phyloP scores from a whole-genome alignment of 2,113 vertebrate genomes.

The Vimba vimba region DNA sequence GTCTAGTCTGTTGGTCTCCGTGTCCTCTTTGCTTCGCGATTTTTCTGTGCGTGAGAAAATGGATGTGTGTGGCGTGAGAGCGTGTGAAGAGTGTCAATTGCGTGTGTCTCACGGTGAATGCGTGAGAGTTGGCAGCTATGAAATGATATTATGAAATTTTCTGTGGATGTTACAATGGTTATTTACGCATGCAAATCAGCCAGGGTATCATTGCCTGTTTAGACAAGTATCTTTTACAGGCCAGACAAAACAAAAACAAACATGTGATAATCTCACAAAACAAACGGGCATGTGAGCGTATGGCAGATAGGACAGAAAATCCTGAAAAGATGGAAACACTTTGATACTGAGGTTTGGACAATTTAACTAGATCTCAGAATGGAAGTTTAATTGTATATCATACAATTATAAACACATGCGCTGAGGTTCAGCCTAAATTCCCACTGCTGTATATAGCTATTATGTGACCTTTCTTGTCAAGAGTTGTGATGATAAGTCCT shows the following conservation, averaged over 20 bases:
- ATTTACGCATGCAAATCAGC: background rate
- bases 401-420: constrained; percentile 29
- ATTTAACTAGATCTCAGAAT: constrained; percentile 27
- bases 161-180: background rate
- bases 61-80: too few relatives aligned
- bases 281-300: background rate
- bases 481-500: background rate
- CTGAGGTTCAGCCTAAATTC: background rate
- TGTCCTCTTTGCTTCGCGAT: too few relatives aligned
- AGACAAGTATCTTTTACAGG: background rate
- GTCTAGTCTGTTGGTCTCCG: too few relatives aligned
- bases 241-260: background rate
- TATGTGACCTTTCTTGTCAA: background rate
- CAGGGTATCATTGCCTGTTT: background rate
- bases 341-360: background rate
- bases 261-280: background rate
- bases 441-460: background rate
- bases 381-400: constrained; percentile 28
- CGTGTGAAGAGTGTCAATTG: too few relatives aligned
- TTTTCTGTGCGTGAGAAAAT: too few relatives aligned
- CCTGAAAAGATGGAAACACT: constrained; percentile 21
- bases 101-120: too few relatives aligned
- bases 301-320: background rate
- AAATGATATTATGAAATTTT: too few relatives aligned
- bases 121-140: too few relatives aligned